Conservation (phyloP, 2,113 vertebrate species). For the Passerina amoena region DNA sequence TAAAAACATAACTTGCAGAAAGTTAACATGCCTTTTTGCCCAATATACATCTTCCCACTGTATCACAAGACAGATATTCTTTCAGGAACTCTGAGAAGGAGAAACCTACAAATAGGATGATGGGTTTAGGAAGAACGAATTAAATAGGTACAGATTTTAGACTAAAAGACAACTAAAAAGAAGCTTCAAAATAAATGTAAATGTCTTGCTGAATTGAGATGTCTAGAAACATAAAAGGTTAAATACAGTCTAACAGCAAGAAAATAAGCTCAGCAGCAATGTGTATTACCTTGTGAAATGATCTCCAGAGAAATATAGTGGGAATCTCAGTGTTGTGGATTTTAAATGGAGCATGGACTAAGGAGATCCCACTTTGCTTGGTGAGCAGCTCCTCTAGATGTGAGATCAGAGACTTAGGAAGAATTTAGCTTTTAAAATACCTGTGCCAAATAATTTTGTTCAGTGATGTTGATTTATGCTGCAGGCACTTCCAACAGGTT, state of each 20-base stretch:
- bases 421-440: not conserved
- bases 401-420: not conserved
- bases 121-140: not conserved
- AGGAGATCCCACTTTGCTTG: not conserved
- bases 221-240: not conserved
- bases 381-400: not conserved
- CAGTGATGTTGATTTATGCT: not conserved
- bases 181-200: not conserved
- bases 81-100: not conserved
- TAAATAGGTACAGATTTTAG: not conserved
- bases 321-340: not conserved
- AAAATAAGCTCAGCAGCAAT: not conserved
- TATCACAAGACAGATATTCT: constrained; percentile 27
- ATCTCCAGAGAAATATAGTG: not conserved
- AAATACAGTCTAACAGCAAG: not conserved
- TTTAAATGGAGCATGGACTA: not conserved
- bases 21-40: not conserved
- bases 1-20: not conserved
- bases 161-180: not conserved
- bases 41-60: not conserved
- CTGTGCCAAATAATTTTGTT: not conserved
- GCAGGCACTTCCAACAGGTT: not conserved
- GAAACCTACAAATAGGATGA: not conserved
- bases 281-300: not conserved
- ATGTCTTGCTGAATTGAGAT: not conserved